A percentile compares a stretch with the other conserved stretches of the same genome.
Evolutionary conservation across 1,140 invertebrate species (phyloP).

Genomic region (Anastatus disparis): DNA sequence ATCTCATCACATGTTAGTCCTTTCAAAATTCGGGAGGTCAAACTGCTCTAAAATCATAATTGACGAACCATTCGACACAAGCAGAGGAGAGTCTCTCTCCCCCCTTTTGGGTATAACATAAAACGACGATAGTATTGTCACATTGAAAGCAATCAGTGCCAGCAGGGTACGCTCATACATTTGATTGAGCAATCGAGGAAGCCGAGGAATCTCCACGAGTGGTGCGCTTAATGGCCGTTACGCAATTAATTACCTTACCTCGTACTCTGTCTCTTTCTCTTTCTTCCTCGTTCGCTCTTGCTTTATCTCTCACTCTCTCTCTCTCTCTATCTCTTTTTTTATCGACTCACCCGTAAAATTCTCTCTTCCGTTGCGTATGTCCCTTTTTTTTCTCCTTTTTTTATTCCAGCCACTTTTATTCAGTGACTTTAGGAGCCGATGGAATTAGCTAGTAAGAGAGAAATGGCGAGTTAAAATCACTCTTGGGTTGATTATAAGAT

Average conservation of each 20-base stretch:
- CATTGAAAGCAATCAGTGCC: conserved; percentile 13
- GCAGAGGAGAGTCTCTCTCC: not conserved
- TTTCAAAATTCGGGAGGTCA: too few species aligned
- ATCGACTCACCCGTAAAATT: too few species aligned
- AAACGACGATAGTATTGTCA: not conserved
- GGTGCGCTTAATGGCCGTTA: not conserved
- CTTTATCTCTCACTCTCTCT: not conserved
- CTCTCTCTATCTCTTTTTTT: not conserved
- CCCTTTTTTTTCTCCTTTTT: too few species aligned
- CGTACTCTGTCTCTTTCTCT: too few species aligned
- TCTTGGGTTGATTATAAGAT: too few species aligned
- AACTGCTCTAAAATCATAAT: conserved; percentile 4
- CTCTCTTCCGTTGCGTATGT: too few species aligned
- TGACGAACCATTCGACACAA: not conserved
- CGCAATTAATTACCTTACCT: conserved; percentile 27
- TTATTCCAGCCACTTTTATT: too few species aligned
- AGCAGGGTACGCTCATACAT: not conserved
- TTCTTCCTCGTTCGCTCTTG: not conserved
- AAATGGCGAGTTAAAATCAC: too few species aligned
- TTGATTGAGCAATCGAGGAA: not conserved
- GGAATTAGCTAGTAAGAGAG: too few species aligned
- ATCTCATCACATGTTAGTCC: too few species aligned
- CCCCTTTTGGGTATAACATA: too few species aligned
- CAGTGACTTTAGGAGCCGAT: too few species aligned
- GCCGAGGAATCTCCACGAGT: not conserved